Evolutionary conservation across 1,140 invertebrate genomes (phyloP).

Genomic region (Dendrolimus punctatus): DNA sequence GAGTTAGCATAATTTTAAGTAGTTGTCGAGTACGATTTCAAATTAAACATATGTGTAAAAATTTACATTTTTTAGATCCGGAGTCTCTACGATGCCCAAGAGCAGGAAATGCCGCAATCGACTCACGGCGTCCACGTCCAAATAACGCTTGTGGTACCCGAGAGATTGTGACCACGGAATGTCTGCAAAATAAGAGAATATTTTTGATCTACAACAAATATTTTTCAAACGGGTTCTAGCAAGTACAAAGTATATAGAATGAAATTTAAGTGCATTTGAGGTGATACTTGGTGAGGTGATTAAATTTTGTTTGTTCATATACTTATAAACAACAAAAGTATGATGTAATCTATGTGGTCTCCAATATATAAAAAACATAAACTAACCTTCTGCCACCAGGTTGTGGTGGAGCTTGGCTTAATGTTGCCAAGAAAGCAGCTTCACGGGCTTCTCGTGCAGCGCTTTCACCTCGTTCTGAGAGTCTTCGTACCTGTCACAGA

Average conservation of each 20-base stretch:
- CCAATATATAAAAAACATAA: neutral
- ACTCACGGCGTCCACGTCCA: slow-evolving; percentile 83
- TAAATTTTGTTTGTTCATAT: too few species aligned
- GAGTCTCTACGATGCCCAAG: slow-evolving; percentile 50
- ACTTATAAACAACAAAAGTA: neutral
- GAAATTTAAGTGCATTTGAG: too few species aligned
- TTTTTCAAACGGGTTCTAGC: too few species aligned
- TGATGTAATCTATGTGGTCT: neutral
- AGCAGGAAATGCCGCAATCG: slow-evolving; percentile 82
- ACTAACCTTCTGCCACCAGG: slow-evolving; percentile 77
- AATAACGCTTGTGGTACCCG: slow-evolving; percentile 82
- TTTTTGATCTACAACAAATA: too few species aligned
- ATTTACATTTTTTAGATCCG: slow-evolving; percentile 56
- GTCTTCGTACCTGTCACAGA: slow-evolving; percentile 75
- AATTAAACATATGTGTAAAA: slow-evolving; percentile 5
- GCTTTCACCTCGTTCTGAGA: slow-evolving; percentile 84
- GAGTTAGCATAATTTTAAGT: too few species aligned
- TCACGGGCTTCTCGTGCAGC: slow-evolving; percentile 79
- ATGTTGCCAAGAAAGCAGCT: slow-evolving; percentile 84
- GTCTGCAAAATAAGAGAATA: slow-evolving; percentile 58
- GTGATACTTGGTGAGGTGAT: too few species aligned
- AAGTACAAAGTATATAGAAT: too few species aligned
- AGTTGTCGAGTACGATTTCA: neutral
- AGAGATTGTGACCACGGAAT: slow-evolving; percentile 88
- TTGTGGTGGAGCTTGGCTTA: slow-evolving; percentile 80